Percentiles rank a stretch among this genome's conserved stretches.
phyloP scores from a whole-genome alignment of 2,888 invertebrate genomes.

The Malachius bipustulatus region DNA sequence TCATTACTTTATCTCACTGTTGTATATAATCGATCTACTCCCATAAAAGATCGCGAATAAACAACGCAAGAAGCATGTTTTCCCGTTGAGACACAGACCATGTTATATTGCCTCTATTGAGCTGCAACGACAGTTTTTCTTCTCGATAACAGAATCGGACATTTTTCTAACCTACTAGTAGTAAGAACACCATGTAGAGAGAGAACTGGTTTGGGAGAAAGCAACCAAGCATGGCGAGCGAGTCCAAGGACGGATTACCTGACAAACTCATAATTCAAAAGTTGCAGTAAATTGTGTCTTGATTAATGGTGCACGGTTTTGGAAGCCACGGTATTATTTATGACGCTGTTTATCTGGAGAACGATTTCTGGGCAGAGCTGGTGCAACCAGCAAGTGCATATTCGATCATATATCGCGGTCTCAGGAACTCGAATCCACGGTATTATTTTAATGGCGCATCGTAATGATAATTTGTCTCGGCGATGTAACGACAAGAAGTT shows the following conservation, averaged over 20 bases:
- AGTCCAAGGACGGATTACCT: no score
- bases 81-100: background rate
- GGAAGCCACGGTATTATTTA: constrained; percentile 26
- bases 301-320: constrained; percentile 22
- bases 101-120: background rate
- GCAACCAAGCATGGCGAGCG: no score
- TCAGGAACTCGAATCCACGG: no score
- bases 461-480: no score
- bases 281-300: constrained; percentile 21
- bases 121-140: background rate
- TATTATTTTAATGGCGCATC: no score
- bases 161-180: background rate
- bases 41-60: no score
- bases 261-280: constrained; percentile 24
- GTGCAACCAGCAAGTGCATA: background rate
- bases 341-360: constrained; percentile 23
- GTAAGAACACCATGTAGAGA: no score
- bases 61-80: background rate
- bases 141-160: background rate
- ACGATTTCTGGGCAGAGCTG: background rate
- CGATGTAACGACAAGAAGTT: no score
- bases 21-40: no score
- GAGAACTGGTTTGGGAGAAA: no score
- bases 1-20: no score
- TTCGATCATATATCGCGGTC: no score